Base-by-base conservation (phyloP, 92 coral and sea anemone genomes). In the Virgularia gustaviana region DNA sequence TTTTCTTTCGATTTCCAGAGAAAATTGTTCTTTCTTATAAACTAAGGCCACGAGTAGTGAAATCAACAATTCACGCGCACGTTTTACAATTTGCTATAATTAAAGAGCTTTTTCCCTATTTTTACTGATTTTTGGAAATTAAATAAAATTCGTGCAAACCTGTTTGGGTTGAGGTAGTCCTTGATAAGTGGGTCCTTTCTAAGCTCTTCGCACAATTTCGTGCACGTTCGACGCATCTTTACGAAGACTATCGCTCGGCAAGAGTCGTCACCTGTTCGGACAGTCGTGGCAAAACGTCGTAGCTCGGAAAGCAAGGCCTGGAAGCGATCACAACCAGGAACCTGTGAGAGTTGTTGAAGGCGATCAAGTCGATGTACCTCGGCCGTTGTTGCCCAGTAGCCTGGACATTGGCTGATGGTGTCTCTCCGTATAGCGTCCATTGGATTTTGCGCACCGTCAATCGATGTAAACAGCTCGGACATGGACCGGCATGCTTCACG, bases 211-310 rank as follows among this genome's bases (percentile, higher is more conserved):
- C 99, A 82, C 52, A 94, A 78, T 63, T 89, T 94, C 56, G 74
- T 33, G 12, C 94, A 95, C 45, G 99, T 94, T 74, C 82, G 84
- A 0, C 99, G 84, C 96, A 89, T 94, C 66, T 79, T 82, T 18
- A 94, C 99, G 45, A 94, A 92, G 20, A 94, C 88, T 23, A 94
- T 94, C 27, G 94, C 96, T 47, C 88, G 75, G 20, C 86, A 86
- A 13, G 78, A 65, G 11, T 36, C 68, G 81, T 83, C 96, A 2
- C 39, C 66, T 65, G 73, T 30, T 43, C 62, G 61, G 25, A 68
- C 75, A 43, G 47, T 68, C 61, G 30, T 47, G 41, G 79, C 71
- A 60, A 89, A 89, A 20, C 15, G 23, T 25, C 64, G 67, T 49
- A 89, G 79, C 61, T 89, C 86, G 18, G 33, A 16, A 9, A 80